These are phyloP conservation scores for Artibeus lituratus DNA, from an alignment of 2,797 vertebrate species.

Conservation along the genomic window DNA sequence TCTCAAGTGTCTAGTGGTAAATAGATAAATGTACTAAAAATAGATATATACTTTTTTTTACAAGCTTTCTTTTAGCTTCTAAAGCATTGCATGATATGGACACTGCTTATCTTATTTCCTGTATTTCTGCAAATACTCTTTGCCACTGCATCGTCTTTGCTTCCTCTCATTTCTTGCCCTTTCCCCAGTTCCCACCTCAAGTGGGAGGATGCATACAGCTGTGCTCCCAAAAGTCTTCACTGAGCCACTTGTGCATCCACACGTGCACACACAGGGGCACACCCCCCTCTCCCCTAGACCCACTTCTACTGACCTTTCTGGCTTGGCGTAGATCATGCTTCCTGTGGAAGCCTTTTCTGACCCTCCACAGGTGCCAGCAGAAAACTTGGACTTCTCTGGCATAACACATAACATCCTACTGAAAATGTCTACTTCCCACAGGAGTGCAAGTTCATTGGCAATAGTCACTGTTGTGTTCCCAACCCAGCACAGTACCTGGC, in stretches of 20 bases:
- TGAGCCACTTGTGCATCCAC: rapidly evolving
- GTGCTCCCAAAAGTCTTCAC: rapidly evolving
- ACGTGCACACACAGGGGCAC: background rate
- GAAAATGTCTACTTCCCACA: background rate
- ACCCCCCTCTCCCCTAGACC: background rate
- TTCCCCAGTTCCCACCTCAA: background rate
- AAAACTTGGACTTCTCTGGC: background rate
- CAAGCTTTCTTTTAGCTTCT: background rate
- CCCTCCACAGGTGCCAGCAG: no score
- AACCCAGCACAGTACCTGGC: background rate
- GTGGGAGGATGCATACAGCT: rapidly evolving
- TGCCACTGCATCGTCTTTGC: background rate
- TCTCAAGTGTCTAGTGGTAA: background rate
- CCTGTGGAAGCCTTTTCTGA: background rate
- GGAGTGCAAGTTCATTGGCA: background rate
- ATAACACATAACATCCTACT: rapidly evolving
- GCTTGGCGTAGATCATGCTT: background rate
- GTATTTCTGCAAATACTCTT: background rate
- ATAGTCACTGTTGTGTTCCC: rapidly evolving
- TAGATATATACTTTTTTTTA: background rate
- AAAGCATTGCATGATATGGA: background rate
- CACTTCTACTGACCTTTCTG: background rate
- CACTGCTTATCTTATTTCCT: background rate
- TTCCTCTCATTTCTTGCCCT: background rate
- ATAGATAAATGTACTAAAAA: background rate